These are phyloP conservation scores for Lutjanus argentimaculatus DNA, from an alignment of 2,797 vertebrate species.

Conservation along the genomic window DNA sequence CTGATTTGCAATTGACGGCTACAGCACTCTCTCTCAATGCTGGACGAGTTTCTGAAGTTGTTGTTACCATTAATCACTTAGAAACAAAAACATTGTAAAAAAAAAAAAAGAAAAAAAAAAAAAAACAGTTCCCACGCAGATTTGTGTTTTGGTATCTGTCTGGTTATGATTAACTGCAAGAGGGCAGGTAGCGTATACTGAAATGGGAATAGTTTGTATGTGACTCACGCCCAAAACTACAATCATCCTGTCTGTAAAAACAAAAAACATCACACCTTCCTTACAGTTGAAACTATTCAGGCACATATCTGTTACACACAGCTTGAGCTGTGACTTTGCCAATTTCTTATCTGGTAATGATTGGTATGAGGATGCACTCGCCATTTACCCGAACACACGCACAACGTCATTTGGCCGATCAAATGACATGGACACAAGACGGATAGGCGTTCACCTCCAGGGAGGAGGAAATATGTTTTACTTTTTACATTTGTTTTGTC, in stretches of 20 bases:
- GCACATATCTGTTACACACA: neutral
- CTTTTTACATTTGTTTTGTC: too few relatives aligned
- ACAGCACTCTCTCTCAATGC: too few relatives aligned
- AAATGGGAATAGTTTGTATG: neutral
- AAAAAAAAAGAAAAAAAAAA: too few relatives aligned
- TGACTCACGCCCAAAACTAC: neutral
- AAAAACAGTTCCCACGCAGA: neutral
- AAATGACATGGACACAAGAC: neutral
- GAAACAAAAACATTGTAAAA: too few relatives aligned
- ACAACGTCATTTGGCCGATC: neutral
- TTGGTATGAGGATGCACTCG: slow-evolving; percentile 56
- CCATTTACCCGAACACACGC: neutral
- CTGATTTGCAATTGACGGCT: too few relatives aligned
- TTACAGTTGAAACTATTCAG: slow-evolving; percentile 7
- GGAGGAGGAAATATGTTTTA: neutral
- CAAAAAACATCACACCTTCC: neutral
- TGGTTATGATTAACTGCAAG: neutral
- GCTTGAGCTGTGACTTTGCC: fast-evolving
- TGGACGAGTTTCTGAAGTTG: too few relatives aligned
- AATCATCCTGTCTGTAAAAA: neutral
- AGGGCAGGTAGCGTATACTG: neutral
- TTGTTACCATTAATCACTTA: too few relatives aligned
- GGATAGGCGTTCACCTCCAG: neutral
- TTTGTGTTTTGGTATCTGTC: neutral
- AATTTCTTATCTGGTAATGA: slow-evolving; percentile 7